These are phyloP conservation scores for Engystomops pustulosus DNA, from an alignment of 2,113 vertebrate genomes.

Conservation along the genomic window DNA sequence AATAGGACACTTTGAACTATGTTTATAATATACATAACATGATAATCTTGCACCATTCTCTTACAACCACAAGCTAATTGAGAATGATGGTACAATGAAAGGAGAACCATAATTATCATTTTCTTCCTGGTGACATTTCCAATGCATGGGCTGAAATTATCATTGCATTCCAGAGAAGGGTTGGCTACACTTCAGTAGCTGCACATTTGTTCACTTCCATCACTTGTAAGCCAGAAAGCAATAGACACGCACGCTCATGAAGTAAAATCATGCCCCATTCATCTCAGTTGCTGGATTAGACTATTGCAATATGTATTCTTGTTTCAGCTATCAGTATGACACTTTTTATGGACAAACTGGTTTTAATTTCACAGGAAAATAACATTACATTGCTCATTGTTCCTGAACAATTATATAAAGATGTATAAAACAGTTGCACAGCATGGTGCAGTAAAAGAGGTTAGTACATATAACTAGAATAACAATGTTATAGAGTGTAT, in stretches of 20 bases:
- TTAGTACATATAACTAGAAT: too few species aligned
- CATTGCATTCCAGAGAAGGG: slow-evolving; percentile 48
- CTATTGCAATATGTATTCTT: not conserved
- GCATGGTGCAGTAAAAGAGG: too few species aligned
- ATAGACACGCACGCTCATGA: not conserved
- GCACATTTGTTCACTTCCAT: slow-evolving; percentile 57
- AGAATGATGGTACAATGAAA: slow-evolving; percentile 2
- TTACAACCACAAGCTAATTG: not conserved
- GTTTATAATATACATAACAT: not conserved
- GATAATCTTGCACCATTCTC: not conserved
- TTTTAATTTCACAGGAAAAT: not conserved
- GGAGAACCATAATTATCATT: slow-evolving; percentile 54
- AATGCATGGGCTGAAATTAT: slow-evolving; percentile 51
- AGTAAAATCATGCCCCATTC: not conserved
- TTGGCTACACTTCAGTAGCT: slow-evolving; percentile 56
- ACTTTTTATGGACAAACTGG: not conserved
- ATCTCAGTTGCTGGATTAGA: not conserved
- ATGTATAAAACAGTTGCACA: too few species aligned
- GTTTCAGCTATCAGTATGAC: not conserved
- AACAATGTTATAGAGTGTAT: too few species aligned
- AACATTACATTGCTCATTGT: too few species aligned
- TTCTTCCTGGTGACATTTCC: slow-evolving; percentile 47
- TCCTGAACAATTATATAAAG: too few species aligned
- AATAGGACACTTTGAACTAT: not conserved
- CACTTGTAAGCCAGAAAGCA: slow-evolving; percentile 36